These are phyloP conservation scores for Acanthochromis polyacanthus DNA, from an alignment of 2,113 vertebrate species.

Conservation along the genomic window DNA sequence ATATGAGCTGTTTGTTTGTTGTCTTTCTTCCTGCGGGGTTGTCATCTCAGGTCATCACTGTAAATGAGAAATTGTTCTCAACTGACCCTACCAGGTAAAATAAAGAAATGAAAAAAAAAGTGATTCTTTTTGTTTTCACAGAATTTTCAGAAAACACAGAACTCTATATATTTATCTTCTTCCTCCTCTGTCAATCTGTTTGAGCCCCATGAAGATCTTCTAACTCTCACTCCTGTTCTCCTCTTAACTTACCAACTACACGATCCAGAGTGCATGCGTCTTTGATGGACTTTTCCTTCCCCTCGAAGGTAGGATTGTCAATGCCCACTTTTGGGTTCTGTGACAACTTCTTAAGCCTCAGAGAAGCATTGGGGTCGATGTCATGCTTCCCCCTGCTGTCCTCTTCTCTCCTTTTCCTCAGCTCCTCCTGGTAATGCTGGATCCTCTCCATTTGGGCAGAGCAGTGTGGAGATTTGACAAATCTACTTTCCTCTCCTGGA, in stretches of 20 bases:
- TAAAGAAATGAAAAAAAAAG: neutral
- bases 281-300: slow-evolving; percentile 88
- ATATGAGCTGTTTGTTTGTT: too few species aligned
- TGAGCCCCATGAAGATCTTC: neutral
- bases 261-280: slow-evolving; percentile 80
- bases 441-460: slow-evolving; percentile 91
- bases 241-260: slow-evolving; percentile 63
- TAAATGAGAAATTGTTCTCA: too few species aligned
- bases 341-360: slow-evolving; percentile 92
- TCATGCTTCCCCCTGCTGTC: slow-evolving; percentile 88
- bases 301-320: slow-evolving; percentile 95
- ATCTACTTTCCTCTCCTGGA: slow-evolving; percentile 88
- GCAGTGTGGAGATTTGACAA: slow-evolving; percentile 77
- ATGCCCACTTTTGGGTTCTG: slow-evolving; percentile 93
- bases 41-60: too few species aligned
- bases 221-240: neutral
- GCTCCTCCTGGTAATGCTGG: slow-evolving; percentile 93
- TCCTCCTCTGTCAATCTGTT: slow-evolving; percentile 9
- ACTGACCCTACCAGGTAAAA: too few species aligned
- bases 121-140: slow-evolving; percentile 54
- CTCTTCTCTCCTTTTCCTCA: slow-evolving; percentile 90
- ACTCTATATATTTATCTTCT: slow-evolving; percentile 36
- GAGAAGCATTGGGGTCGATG: slow-evolving; percentile 91
- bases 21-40: too few species aligned
- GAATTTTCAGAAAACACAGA: slow-evolving; percentile 28